Evolutionary conservation across 2,888 invertebrate genomes (phyloP).

Genomic region (Caenorhabditis macrosperma): DNA sequence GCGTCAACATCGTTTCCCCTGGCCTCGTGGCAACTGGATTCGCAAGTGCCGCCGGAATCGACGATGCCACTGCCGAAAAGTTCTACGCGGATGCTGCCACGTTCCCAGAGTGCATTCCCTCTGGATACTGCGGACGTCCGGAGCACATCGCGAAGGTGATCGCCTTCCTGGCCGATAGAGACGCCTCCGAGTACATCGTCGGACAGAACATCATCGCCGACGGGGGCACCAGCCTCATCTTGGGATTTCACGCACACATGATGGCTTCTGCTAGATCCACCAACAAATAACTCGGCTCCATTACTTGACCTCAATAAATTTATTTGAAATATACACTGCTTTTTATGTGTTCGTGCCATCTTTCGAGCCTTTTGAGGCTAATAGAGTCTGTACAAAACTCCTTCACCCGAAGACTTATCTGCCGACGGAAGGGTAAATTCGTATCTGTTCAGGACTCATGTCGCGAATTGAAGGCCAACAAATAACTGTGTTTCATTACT

Average conservation of each 20-base stretch:
- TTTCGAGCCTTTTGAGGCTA: too few relatives aligned
- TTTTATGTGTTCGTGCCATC: too few relatives aligned
- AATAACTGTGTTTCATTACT: not conserved
- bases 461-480: too few relatives aligned
- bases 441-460: too few relatives aligned
- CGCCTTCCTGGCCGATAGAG: slow-evolving; percentile 57
- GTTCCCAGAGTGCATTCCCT: slow-evolving; percentile 32
- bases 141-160: slow-evolving; percentile 54
- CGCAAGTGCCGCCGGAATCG: not conserved
- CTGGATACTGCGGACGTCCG: slow-evolving; percentile 37
- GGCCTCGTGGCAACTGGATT: slow-evolving; percentile 31
- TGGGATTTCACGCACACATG: slow-evolving; percentile 19
- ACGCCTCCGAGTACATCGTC: slow-evolving; percentile 54
- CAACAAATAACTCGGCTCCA: not conserved
- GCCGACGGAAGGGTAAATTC: too few relatives aligned
- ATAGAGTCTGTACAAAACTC: too few relatives aligned
- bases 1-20: slow-evolving; percentile 41
- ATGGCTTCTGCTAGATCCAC: not conserved
- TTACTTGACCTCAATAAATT: not conserved
- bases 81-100: not conserved
- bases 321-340: not conserved
- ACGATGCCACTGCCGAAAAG: not conserved
- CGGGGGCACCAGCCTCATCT: slow-evolving; percentile 49
- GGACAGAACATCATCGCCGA: slow-evolving; percentile 59
- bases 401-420: too few relatives aligned